Percentiles rank a stretch among this genome's conserved stretches.
Conservation (phyloP, 1,140 invertebrate species). For the Drosophila biarmipes region DNA sequence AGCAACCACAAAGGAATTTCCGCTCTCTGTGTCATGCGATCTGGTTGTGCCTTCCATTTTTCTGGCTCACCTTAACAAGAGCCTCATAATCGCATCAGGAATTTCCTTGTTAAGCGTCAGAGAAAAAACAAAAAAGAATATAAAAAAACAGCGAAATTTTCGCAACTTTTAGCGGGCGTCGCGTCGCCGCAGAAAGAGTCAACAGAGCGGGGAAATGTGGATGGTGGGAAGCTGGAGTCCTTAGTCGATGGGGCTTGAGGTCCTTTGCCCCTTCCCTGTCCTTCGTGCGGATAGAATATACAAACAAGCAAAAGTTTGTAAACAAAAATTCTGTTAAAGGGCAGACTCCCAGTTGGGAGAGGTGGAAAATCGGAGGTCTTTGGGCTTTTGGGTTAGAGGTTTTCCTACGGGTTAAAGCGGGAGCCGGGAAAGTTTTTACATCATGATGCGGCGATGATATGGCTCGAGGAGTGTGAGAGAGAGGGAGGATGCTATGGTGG, state of each 20-base stretch:
- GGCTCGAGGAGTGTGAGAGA: conserved; percentile 41
- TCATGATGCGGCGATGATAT: conserved; percentile 81
- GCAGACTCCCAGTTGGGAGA: conserved; percentile 1
- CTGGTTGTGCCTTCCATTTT: conserved; percentile 26
- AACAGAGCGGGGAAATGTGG: conserved; percentile 10
- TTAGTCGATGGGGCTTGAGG: conserved; percentile 66
- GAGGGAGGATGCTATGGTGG: conserved; percentile 25
- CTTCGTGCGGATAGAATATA: conserved; percentile 52
- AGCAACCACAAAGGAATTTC: conserved; percentile 64
- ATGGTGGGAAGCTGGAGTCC: conserved; percentile 13
- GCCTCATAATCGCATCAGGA: conserved; percentile 80
- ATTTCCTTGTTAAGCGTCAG: conserved; percentile 69
- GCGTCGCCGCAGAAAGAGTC: conserved; percentile 38
- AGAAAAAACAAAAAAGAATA: conserved; percentile 20
- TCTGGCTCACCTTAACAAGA: conserved; percentile 72
- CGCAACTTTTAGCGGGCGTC: conserved; percentile 73
- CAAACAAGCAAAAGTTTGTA: conserved; percentile 81
- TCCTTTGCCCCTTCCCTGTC: conserved; percentile 9
- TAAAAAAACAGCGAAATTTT: conserved; percentile 37
- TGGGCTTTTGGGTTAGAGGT: conserved; percentile 45
- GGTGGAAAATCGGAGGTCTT: conserved; percentile 6
- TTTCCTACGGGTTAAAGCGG: conserved; percentile 49
- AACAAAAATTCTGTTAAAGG: conserved; percentile 75
- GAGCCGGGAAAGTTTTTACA: conserved; percentile 74
- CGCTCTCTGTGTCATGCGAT: conserved; percentile 30